Evolutionary conservation across 2,113 vertebrate genomes (phyloP).

Genomic region (Paradisaea rubra): DNA sequence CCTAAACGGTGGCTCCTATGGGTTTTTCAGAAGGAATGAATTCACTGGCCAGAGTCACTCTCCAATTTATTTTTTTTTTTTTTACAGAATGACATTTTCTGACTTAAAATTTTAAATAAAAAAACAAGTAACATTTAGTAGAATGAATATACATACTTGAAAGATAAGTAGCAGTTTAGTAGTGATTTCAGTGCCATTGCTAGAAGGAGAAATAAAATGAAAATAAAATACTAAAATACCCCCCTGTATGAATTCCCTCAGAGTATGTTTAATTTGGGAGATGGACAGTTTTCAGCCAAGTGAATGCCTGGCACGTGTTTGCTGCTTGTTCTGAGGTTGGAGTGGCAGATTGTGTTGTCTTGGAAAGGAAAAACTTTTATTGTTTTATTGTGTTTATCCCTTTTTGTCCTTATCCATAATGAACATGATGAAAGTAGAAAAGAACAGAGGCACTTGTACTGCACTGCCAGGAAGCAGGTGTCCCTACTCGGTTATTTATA

Average conservation of each 20-base stretch:
- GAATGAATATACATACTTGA: neutral
- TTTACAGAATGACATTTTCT: neutral
- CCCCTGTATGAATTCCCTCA: neutral
- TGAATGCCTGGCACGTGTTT: neutral
- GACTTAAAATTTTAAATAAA: neutral
- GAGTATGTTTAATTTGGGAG: neutral
- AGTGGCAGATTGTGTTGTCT: neutral
- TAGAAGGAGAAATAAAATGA: neutral
- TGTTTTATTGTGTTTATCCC: neutral
- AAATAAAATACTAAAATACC: neutral
- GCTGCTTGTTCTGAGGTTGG: neutral
- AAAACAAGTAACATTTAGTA: neutral
- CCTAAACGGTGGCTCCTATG: neutral
- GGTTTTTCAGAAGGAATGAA: neutral
- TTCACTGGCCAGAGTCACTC: neutral
- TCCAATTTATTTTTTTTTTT: neutral
- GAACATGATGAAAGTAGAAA: neutral
- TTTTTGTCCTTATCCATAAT: neutral
- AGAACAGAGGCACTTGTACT: neutral
- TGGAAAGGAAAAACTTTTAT: neutral
- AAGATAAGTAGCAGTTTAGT: neutral
- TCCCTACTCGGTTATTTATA: slow-evolving; percentile 21
- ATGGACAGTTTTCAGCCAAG: neutral
- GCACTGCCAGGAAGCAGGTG: neutral
- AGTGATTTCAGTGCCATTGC: neutral